Percentiles rank a stretch among this genome's conserved stretches.
Evolutionary conservation across 1,140 invertebrate genomes (phyloP).

Genomic region (Zaprionus inermis): DNA sequence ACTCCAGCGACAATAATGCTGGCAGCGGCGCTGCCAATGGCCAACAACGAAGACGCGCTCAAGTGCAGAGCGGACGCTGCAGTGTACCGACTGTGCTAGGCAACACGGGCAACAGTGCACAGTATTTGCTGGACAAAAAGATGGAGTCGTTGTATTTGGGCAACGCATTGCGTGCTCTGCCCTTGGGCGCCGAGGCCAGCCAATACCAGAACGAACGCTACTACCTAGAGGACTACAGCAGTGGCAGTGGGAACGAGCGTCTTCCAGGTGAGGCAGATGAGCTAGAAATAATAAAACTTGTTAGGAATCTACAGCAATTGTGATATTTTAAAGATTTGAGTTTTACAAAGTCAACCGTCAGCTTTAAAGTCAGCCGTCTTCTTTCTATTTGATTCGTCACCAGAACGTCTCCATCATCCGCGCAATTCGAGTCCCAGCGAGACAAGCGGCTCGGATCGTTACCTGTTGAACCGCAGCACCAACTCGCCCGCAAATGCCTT

Average conservation of each 20-base stretch:
- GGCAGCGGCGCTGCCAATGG: conserved; percentile 42
- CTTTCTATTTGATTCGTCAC: neutral
- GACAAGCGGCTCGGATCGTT: conserved; percentile 83
- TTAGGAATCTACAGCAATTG: neutral
- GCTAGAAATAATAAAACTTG: neutral
- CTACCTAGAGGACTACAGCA: conserved; percentile 80
- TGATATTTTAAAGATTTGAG: too few relatives aligned
- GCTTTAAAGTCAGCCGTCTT: neutral
- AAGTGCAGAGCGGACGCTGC: conserved; percentile 68
- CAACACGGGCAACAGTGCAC: conserved; percentile 53
- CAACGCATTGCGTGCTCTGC: conserved; percentile 71
- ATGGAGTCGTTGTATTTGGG: conserved; percentile 81
- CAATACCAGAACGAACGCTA: conserved; percentile 82
- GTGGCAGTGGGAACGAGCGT: conserved; percentile 73
- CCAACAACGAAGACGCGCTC: conserved; percentile 21
- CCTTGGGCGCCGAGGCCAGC: conserved; percentile 74
- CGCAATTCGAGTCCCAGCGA: conserved; percentile 82
- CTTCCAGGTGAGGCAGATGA: conserved; percentile 62
- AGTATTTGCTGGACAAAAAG: conserved; percentile 82
- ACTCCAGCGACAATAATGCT: conserved; percentile 72
- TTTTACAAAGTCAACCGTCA: too few relatives aligned
- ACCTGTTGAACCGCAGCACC: conserved; percentile 77
- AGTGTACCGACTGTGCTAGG: conserved; percentile 75
- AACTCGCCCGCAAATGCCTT: conserved; percentile 76
- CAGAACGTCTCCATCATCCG: conserved; percentile 70